Percentiles rank a stretch among this genome's conserved stretches.
phyloP scores from a whole-genome alignment of 2,113 vertebrate genomes.

The Maylandia zebra region DNA sequence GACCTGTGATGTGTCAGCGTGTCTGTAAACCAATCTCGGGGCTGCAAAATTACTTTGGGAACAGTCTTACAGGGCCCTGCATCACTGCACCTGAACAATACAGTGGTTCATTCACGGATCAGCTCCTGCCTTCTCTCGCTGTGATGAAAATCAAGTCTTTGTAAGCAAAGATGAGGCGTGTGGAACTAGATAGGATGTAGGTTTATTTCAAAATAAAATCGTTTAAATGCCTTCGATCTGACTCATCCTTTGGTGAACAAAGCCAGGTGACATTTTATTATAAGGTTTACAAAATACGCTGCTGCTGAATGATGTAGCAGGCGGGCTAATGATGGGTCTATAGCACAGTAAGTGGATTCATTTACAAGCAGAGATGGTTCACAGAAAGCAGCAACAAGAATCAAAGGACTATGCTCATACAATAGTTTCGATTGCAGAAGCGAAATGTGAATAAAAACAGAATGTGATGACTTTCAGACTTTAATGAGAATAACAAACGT shows the following conservation, averaged over 20 bases:
- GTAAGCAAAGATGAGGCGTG: conserved; percentile 12
- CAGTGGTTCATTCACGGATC: conserved; percentile 43
- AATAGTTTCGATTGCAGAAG: background rate
- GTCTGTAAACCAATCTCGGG: conserved; percentile 7
- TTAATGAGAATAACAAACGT: background rate
- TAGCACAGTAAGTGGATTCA: background rate
- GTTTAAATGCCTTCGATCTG: background rate
- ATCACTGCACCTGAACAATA: conserved; percentile 57
- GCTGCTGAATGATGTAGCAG: background rate
- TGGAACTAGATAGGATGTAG: background rate
- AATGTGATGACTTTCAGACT: background rate
- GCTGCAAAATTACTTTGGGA: conserved; percentile 35
- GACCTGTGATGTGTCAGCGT: conserved; percentile 13
- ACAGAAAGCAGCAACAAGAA: background rate
- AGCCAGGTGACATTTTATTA: background rate
- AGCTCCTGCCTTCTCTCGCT: background rate
- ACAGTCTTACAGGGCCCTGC: conserved; percentile 22
- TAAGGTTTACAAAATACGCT: background rate
- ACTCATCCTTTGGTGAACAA: background rate
- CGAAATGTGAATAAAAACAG: background rate
- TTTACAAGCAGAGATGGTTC: background rate
- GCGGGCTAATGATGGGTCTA: background rate
- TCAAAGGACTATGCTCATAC: background rate
- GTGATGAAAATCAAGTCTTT: conserved; percentile 42
- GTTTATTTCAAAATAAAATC: background rate